Conservation (phyloP, 2,888 invertebrate species). For the Luperina testacea region DNA sequence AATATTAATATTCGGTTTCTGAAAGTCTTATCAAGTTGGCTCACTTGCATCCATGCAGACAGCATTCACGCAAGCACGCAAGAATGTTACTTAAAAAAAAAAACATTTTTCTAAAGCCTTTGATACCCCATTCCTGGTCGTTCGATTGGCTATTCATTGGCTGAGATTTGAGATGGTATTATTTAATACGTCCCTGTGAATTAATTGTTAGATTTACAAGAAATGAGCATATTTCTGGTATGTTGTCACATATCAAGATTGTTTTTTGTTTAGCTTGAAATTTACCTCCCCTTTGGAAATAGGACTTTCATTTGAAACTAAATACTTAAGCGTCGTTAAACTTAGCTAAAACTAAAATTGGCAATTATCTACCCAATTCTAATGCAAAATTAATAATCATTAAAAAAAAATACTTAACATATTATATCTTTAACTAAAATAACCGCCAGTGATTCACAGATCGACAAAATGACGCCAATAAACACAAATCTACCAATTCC, state of each 20-base stretch:
- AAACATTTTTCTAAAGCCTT: not conserved
- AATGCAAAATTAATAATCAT: not conserved
- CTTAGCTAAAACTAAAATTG: too few species aligned
- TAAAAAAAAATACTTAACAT: not conserved
- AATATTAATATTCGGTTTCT: not conserved
- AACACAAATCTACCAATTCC: not conserved
- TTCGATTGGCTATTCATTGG: constrained; percentile 55
- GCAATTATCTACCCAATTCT: not conserved
- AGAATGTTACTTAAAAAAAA: not conserved
- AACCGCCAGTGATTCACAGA: not conserved
- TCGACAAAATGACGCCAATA: not conserved
- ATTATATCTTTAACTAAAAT: not conserved
- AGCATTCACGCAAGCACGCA: not conserved
- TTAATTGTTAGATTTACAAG: constrained; percentile 13
- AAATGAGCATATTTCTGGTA: not conserved
- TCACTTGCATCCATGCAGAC: not conserved
- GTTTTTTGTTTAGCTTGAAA: not conserved
- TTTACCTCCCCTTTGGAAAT: not conserved
- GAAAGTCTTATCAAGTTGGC: not conserved
- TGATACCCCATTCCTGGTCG: constrained; percentile 31
- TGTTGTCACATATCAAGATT: not conserved
- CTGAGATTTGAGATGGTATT: constrained; percentile 50
- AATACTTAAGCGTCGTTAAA: not conserved
- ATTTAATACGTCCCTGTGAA: constrained; percentile 23
- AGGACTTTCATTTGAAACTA: not conserved